Percentiles rank a stretch among this genome's conserved stretches.
Evolutionary conservation across 1,140 invertebrate species (phyloP).

Genomic region (Drosophila burlai): DNA sequence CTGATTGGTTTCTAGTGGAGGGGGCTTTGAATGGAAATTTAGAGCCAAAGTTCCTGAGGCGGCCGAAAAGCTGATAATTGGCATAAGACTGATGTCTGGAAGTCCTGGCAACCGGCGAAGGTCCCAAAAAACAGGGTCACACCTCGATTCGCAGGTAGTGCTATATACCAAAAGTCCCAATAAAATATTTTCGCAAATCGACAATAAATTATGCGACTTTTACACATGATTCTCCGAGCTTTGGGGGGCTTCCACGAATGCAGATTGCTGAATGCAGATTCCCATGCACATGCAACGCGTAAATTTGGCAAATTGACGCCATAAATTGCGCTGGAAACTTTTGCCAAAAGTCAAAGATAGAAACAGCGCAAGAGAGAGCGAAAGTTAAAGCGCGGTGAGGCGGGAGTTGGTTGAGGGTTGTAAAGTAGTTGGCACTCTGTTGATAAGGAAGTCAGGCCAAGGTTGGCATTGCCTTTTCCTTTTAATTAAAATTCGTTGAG

Average conservation of each 20-base stretch:
- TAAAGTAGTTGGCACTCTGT: slow-evolving; percentile 29
- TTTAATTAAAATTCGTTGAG: slow-evolving; percentile 63
- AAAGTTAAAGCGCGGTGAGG: slow-evolving; percentile 11
- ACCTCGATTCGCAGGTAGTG: not conserved
- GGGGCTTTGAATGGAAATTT: not conserved
- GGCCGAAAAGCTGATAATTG: slow-evolving; percentile 27
- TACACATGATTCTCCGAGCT: slow-evolving; percentile 36
- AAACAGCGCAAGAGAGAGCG: slow-evolving; percentile 13
- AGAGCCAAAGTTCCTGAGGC: not conserved
- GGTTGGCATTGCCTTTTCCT: slow-evolving; percentile 28
- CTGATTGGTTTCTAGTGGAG: not conserved
- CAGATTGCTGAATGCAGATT: slow-evolving; percentile 27
- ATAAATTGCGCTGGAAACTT: slow-evolving; percentile 67
- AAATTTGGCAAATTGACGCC: slow-evolving; percentile 70
- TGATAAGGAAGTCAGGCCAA: slow-evolving; percentile 43
- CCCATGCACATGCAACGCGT: slow-evolving; percentile 50
- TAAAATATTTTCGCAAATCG: slow-evolving; percentile 56
- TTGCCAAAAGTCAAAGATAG: slow-evolving; percentile 44
- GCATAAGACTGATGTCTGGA: slow-evolving; percentile 1
- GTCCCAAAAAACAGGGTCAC: not conserved
- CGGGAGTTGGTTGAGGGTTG: not conserved
- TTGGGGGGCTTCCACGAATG: slow-evolving; percentile 18
- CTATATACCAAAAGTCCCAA: slow-evolving; percentile 19
- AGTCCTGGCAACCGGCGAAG: not conserved
- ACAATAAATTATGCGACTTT: slow-evolving; percentile 72